A percentile compares a stretch with the other conserved stretches of the same genome.
Conservation (phyloP, 2,797 vertebrate species). For the Anguilla pacifica region DNA sequence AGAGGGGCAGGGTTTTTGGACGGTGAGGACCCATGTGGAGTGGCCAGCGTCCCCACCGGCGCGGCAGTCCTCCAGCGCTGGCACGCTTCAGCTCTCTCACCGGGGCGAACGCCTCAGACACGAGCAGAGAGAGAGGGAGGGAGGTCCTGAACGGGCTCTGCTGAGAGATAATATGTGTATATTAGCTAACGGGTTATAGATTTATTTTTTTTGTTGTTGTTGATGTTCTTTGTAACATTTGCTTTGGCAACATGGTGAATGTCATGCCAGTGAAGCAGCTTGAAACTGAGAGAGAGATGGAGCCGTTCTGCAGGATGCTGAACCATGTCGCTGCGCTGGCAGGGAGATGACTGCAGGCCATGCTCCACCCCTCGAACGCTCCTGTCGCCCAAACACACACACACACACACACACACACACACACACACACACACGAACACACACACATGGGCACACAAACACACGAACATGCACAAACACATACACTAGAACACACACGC, state of each 20-base stretch:
- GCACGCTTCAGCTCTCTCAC: neutral
- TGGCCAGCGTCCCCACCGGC: neutral
- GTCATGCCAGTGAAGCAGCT: too few relatives aligned
- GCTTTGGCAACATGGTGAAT: too few relatives aligned
- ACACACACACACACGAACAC: neutral
- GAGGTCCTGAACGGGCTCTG: neutral
- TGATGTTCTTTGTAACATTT: too few relatives aligned
- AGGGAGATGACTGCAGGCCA: neutral
- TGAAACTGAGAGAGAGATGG: too few relatives aligned
- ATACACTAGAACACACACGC: neutral
- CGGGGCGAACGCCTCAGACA: neutral
- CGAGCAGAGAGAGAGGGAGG: neutral
- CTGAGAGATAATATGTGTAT: too few relatives aligned
- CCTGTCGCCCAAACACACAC: neutral
- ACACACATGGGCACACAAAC: neutral
- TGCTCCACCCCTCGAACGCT: neutral
- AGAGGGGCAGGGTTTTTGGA: slow-evolving; percentile 46
- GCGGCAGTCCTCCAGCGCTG: neutral
- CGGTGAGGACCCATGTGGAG: slow-evolving; percentile 34
- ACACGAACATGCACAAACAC: neutral
- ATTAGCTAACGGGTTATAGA: too few relatives aligned
- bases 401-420: neutral
- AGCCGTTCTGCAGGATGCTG: neutral
- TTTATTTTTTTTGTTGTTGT: too few relatives aligned
- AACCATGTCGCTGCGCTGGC: too few relatives aligned